phyloP scores from a whole-genome alignment of 2,113 vertebrate genomes.

The human region GRCh38 chr2:134845501-134846000 shows the following conservation, averaged over 20 bases:
- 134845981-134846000: background rate
- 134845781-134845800: background rate
- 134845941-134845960: background rate
- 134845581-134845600: constrained; percentile 42
- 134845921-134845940: background rate
- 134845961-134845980: background rate
- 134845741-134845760: background rate
- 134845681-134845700: constrained; percentile 38
- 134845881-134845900: background rate
- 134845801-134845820: background rate
- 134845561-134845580: background rate
- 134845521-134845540: too few relatives aligned
- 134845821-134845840: background rate
- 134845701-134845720: background rate
- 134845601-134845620: background rate
- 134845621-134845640: background rate
- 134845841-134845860: background rate
- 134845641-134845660: constrained; percentile 35
- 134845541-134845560: background rate
- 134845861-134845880: background rate
- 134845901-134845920: background rate
- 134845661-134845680: constrained; percentile 24
- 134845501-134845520: background rate
- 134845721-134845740: constrained; percentile 38
- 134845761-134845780: background rate